Conservation (phyloP, 2,888 invertebrate species). For the Gnatocerus cornutus region DNA sequence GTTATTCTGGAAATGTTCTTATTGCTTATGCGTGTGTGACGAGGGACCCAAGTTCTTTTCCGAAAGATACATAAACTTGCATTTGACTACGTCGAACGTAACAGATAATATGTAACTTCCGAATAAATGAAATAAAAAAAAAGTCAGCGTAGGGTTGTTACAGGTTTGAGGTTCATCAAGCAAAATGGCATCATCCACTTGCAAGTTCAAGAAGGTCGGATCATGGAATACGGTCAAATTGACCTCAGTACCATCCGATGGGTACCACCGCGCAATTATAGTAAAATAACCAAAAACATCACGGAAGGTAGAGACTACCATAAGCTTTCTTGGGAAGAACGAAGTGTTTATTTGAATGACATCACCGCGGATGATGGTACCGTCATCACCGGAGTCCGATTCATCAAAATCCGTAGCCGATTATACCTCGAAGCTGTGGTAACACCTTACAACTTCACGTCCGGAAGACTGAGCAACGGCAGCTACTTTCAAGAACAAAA, state of each 20-base stretch:
- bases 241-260: conserved; percentile 76
- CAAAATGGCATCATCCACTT: conserved; percentile 84
- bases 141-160: conserved; percentile 75
- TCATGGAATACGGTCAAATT: conserved; percentile 79
- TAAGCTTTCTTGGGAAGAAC: conserved; percentile 82
- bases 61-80: conserved; percentile 84
- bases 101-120: conserved; percentile 42
- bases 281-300: conserved; percentile 73
- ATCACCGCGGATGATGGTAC: conserved; percentile 79
- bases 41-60: conserved; percentile 72
- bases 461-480: conserved; percentile 75
- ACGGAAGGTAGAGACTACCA: conserved; percentile 82
- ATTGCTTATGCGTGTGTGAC: conserved; percentile 88
- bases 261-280: conserved; percentile 80
- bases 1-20: conserved; percentile 87
- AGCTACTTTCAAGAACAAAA: background rate
- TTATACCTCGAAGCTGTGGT: conserved; percentile 87
- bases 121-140: background rate
- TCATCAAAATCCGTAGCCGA: conserved; percentile 85
- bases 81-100: conserved; percentile 74
- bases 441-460: conserved; percentile 86
- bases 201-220: conserved; percentile 84
- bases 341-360: conserved; percentile 88
- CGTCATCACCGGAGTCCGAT: conserved; percentile 84
- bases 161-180: conserved; percentile 86